These are phyloP conservation scores for Harpalus rufipes DNA, from an alignment of 2,888 invertebrate species.

Conservation along the genomic window DNA sequence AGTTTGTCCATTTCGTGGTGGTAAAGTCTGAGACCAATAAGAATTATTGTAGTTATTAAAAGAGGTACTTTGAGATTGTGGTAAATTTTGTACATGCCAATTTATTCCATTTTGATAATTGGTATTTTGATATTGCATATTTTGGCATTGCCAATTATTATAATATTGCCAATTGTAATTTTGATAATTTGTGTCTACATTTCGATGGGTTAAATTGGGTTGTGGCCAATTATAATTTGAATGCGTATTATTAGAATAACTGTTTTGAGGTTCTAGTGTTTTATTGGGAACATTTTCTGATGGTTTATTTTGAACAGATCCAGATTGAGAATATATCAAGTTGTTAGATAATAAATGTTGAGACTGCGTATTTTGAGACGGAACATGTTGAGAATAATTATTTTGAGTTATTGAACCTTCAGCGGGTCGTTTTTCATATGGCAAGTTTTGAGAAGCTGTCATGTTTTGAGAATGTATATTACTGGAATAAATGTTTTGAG, in stretches of 20 bases:
- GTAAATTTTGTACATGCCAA: neutral
- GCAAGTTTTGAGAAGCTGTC: no score
- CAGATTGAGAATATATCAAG: neutral
- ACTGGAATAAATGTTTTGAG: no score
- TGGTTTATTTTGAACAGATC: neutral
- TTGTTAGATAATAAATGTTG: no score
- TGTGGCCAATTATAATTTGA: neutral
- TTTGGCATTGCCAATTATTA: no score
- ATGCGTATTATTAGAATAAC: neutral
- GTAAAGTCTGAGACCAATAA: neutral
- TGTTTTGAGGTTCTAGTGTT: no score
- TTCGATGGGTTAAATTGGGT: neutral
- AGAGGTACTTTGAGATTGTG: neutral
- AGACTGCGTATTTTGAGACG: no score
- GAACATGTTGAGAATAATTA: no score
- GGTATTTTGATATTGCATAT: neutral
- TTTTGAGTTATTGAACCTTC: no score
- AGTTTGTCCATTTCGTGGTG: neutral
- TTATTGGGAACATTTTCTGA: neutral
- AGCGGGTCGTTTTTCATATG: no score
- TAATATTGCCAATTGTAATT: no score
- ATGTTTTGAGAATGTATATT: no score
- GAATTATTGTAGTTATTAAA: neutral
- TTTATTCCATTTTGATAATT: neutral
- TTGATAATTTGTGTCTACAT: no score